Evolutionary conservation across 2,888 invertebrate species (phyloP), one percentile per base, ranked within the genome.

Genomic region (Drosophila cyrtoloma): DNA sequence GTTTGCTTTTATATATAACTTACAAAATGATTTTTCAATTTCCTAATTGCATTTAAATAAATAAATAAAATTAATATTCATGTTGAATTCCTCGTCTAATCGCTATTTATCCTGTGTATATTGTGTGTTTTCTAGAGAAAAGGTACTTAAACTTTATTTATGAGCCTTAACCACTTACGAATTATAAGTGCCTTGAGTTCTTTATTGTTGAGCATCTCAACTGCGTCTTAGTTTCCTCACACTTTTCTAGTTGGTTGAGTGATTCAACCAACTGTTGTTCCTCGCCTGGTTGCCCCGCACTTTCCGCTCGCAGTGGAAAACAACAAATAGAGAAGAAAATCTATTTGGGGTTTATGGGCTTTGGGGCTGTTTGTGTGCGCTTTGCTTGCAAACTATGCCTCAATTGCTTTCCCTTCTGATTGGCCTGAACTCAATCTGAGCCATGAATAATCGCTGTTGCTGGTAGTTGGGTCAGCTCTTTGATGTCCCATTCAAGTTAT

Each of bases 331-430:
- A 22, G 28, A 50, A 22, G 28, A 50, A 10, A 58, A 59, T 16
- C 47, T 14, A 39, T 44, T 35, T 58, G 14, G 28, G 58, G 26
- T 55, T 63, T 32, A 26, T 62, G 37, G 12, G 53, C 80, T 73
- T 82, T 57, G 28, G 81, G 78, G 79, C 78, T 71, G 35, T 79
- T 79, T 79, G 57, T 56, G 53, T 47, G 60, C 52, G 22, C 44
- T 55, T 62, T 50, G 39, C 7, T 19, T 35, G 19, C 19, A n/a
- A 60, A 62, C 42, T 14, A 22, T 44, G 58, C 30, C n/a, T n/a
- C 22, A 26, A 28, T 28, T 37, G 35, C 30, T 52, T 14, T 12
- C 10, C 4, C 30, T 19, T 37, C 16, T 14, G 26, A 12, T 35
- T 30, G 68, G 30, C 67, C 55, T 59, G 14, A 65, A 64, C 58